phyloP scores from a whole-genome alignment of 2,113 vertebrate species.

The Cercopithecus mona region DNA sequence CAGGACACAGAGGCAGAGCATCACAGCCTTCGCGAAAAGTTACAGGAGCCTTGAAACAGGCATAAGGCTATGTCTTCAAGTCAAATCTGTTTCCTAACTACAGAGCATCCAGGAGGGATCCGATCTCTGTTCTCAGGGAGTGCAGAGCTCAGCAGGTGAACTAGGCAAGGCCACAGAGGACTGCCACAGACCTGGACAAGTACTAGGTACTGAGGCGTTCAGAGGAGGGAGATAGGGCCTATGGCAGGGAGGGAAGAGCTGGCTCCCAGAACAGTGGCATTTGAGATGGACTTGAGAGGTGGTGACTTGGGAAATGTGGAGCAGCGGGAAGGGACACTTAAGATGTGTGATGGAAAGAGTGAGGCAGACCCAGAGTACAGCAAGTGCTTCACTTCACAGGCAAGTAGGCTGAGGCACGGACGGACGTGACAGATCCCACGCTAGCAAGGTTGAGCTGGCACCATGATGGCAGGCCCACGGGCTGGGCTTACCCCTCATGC shows the following conservation, averaged over 20 bases:
- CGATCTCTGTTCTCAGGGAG: neutral
- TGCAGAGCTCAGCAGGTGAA: neutral
- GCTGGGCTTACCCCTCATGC: neutral
- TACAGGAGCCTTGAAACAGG: neutral
- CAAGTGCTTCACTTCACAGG: neutral
- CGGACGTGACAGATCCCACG: rapidly evolving
- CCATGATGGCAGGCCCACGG: neutral
- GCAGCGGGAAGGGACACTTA: no score
- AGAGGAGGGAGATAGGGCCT: neutral
- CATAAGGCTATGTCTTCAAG: neutral
- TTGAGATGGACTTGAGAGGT: neutral
- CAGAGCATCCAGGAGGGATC: neutral
- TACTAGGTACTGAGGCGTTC: neutral
- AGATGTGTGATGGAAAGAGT: neutral
- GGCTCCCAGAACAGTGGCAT: neutral
- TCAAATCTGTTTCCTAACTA: neutral
- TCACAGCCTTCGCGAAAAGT: neutral
- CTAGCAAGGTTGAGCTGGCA: neutral
- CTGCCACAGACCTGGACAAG: rapidly evolving
- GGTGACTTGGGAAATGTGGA: neutral
- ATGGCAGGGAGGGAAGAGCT: neutral
- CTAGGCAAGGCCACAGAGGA: neutral
- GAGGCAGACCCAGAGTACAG: neutral
- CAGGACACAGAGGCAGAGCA: neutral
- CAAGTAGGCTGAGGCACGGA: neutral